A percentile compares a stretch with the other conserved stretches of the same genome.
Evolutionary conservation across 92 coral and sea anemone genomes (phyloP).

Genomic region (Desmophyllum pertusum): DNA sequence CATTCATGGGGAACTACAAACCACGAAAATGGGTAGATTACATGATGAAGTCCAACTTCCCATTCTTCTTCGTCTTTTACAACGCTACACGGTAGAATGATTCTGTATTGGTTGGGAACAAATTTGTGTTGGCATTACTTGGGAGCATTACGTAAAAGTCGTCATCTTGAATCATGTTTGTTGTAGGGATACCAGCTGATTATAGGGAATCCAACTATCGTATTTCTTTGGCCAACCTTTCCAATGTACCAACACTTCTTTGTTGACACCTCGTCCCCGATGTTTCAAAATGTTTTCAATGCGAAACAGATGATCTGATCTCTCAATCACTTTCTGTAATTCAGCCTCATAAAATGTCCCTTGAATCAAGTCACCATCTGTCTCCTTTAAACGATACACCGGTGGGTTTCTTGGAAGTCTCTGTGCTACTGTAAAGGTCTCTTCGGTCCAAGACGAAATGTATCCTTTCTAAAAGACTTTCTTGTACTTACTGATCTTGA

Average conservation of each 20-base stretch:
- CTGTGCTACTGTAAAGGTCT: conserved; percentile 38
- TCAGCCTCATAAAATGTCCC: conserved; percentile 60
- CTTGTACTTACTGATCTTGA: conserved; percentile 27
- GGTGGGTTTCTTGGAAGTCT: conserved; percentile 46
- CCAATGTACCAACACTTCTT: conserved; percentile 32
- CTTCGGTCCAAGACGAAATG: conserved; percentile 51
- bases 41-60: conserved; percentile 47
- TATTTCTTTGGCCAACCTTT: conserved; percentile 46
- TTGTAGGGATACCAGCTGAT: background rate
- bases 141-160: conserved; percentile 12
- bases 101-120: conserved; percentile 32
- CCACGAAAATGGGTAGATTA: conserved; percentile 7
- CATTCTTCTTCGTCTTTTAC: conserved; percentile 42
- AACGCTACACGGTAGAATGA: conserved; percentile 27
- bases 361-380: conserved; percentile 34
- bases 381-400: conserved; percentile 34
- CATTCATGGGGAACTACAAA: conserved; percentile 10
- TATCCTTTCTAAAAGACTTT: conserved; percentile 48
- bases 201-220: conserved; percentile 29
- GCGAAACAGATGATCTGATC: conserved; percentile 32
- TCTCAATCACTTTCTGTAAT: conserved; percentile 26
- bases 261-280: conserved; percentile 7
- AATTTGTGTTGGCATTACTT: conserved; percentile 13
- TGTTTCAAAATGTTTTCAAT: conserved; percentile 32
- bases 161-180: conserved; percentile 16